phyloP scores from a whole-genome alignment of 2,113 vertebrate genomes.

The Ammodytes dubius region DNA sequence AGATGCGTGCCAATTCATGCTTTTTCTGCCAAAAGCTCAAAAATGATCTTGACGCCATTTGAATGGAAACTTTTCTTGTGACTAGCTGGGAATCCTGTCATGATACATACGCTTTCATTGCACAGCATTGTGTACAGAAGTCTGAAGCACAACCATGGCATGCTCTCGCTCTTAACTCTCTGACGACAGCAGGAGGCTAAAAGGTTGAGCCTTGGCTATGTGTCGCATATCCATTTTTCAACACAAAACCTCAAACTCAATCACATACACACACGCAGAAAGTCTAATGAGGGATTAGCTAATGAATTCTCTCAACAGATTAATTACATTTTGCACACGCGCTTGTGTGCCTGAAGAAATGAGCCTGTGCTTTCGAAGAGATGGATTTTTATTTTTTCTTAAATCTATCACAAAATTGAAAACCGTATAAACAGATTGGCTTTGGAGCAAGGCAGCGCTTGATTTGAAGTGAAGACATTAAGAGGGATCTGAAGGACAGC shows the following conservation, averaged over 20 bases:
- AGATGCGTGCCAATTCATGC: not conserved
- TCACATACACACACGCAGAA: slow-evolving; percentile 38
- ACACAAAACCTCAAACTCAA: slow-evolving; percentile 45
- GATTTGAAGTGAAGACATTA: slow-evolving; percentile 71
- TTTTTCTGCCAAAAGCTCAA: not conserved
- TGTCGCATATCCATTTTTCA: slow-evolving; percentile 45
- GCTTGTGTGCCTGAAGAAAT: slow-evolving; percentile 62
- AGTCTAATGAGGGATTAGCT: slow-evolving; percentile 77
- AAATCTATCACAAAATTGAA: slow-evolving; percentile 75
- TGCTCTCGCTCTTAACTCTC: slow-evolving; percentile 4
- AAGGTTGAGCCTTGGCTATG: slow-evolving; percentile 16
- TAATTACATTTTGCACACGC: slow-evolving; percentile 74
- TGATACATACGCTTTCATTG: not conserved
- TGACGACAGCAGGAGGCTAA: slow-evolving; percentile 7
- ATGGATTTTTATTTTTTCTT: slow-evolving; percentile 33
- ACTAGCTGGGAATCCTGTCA: not conserved
- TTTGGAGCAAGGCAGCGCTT: slow-evolving; percentile 61
- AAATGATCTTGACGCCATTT: not conserved
- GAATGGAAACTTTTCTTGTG: no score
- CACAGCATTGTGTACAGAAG: not conserved
- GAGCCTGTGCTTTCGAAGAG: slow-evolving; percentile 71
- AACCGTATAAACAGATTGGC: slow-evolving; percentile 67
- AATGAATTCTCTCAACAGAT: slow-evolving; percentile 80
- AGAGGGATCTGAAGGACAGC: slow-evolving; percentile 64
- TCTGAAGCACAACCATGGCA: slow-evolving; percentile 23